phyloP scores from a whole-genome alignment of 2,797 vertebrate species.

The Leptatherina wallacei region DNA sequence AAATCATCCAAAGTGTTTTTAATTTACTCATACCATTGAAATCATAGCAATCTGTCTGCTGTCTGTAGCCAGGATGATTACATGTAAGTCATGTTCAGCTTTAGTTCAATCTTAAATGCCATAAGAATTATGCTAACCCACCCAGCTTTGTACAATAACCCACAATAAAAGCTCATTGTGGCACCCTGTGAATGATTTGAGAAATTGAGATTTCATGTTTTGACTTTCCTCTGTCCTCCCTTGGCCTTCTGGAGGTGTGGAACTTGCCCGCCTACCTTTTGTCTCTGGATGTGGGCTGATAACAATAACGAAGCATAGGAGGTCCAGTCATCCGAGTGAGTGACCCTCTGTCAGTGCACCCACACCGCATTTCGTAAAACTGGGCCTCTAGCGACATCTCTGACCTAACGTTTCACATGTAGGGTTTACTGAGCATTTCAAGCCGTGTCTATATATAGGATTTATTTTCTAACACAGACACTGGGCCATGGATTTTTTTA shows the following conservation, averaged over 20 bases:
- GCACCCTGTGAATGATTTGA: slow-evolving; percentile 16
- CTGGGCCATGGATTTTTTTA: neutral
- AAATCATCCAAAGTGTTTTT: slow-evolving; percentile 35
- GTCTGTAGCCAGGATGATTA: slow-evolving; percentile 22
- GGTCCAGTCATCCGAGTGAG: neutral
- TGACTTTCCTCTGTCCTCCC: slow-evolving; percentile 9
- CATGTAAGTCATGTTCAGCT: slow-evolving; percentile 31
- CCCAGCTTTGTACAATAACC: slow-evolving; percentile 23
- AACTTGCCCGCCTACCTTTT: slow-evolving; percentile 11
- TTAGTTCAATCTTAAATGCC: slow-evolving; percentile 21
- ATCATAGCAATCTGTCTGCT: slow-evolving; percentile 45
- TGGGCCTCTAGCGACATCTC: neutral
- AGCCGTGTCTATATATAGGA: slow-evolving; percentile 19
- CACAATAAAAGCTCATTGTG: slow-evolving; percentile 15
- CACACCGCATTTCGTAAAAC: slow-evolving; percentile 10
- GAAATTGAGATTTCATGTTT: slow-evolving; percentile 40
- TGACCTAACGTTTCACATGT: slow-evolving; percentile 11
- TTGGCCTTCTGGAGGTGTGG: slow-evolving; percentile 8
- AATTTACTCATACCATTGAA: slow-evolving; percentile 39
- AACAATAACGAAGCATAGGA: slow-evolving; percentile 5
- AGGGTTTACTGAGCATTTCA: slow-evolving; percentile 10
- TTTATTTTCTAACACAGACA: neutral
- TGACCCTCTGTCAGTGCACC: slow-evolving; percentile 16
- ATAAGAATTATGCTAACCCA: slow-evolving; percentile 20
- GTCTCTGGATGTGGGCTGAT: slow-evolving; percentile 24